A percentile compares a stretch with the other conserved stretches of the same genome.
Conservation (phyloP, 2,888 invertebrate species). For the Neuroscelio doddi region DNA sequence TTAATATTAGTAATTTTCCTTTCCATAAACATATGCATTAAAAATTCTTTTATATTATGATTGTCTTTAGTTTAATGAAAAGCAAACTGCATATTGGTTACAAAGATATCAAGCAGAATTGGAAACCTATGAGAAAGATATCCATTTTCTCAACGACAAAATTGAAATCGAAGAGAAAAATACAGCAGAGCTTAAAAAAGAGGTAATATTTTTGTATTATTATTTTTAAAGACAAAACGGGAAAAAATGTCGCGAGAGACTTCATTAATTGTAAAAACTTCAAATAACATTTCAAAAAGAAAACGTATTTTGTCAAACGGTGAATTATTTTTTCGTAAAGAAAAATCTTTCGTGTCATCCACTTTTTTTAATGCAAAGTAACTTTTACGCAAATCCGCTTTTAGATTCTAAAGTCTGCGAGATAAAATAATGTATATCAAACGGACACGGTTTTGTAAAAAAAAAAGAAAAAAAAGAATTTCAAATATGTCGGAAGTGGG, state of each 20-base stretch:
- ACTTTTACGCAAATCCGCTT: not conserved
- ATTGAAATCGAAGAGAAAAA: slow-evolving; percentile 64
- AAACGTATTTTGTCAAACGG: no score
- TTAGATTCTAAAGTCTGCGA: no score
- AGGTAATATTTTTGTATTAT: slow-evolving; percentile 54
- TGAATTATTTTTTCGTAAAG: no score
- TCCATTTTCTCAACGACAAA: slow-evolving; percentile 66
- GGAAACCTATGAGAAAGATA: slow-evolving; percentile 63
- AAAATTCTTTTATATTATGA: no score
- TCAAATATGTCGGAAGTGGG: slow-evolving; percentile 19
- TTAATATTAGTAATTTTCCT: no score
- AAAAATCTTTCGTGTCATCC: not conserved
- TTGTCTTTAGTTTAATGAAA: slow-evolving; percentile 62
- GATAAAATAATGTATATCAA: not conserved
- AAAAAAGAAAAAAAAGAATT: slow-evolving; percentile 1
- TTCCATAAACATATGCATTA: no score
- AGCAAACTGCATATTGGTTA: slow-evolving; percentile 67
- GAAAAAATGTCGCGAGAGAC: no score
- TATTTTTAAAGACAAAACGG: no score
- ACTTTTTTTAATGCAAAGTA: not conserved
- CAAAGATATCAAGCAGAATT: slow-evolving; percentile 67
- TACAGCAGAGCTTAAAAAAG: slow-evolving; percentile 61
- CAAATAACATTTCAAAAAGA: not conserved
- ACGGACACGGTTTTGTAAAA: not conserved
- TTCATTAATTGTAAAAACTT: not conserved